Evolutionary conservation across 1,140 invertebrate genomes (phyloP), one percentile per base, ranked within the genome.

Genomic region (Drosophila nikananu): DNA sequence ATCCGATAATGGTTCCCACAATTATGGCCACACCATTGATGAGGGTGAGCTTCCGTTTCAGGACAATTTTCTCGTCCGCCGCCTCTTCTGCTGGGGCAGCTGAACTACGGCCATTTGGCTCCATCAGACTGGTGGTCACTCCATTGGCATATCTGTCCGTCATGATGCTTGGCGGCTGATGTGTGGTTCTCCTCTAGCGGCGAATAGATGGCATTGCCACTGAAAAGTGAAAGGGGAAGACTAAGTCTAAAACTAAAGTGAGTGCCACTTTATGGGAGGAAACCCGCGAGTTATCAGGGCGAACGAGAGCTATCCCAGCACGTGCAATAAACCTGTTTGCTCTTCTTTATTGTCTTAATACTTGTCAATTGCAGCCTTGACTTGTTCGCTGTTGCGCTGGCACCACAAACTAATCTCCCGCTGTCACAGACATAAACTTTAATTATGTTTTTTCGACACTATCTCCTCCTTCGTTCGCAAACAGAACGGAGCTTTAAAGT

Each of bases 21-120:
- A 98, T 97, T 55, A 97, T 95, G n/a, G 96, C 96, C n/a, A 97
- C 96, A 49, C 97, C 97, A 93, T 97, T 97, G 78, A 96, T 94
- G 12, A 98, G 94, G 7, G 96, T 97, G 75, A 98, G 96, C 94
- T 96, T 97, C 51, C 96, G 94, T 94, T 97, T 97, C 63, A 97
- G 92, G 77, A 95, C 95, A 65, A 96, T 95, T 92, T 95, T 82
- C 6, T 71, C 80, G 48, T 81, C 79, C 5, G 37, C 48, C 15
- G 55, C 80, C 15, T 42, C 32, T 30, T 8, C 13, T 12, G 19
- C n/a, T 23, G 44, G 32, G 17, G 48, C 41, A 37, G 55, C 41
- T 21, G n/a, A 44, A 25, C 32, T 72, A 52, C 30, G n/a, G 39
- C 74, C 32, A 25, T 82, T 83, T 21, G 30, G 60, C 46, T 90